phyloP scores from a whole-genome alignment of 2,797 vertebrate species.

The Valencia hispanica region DNA sequence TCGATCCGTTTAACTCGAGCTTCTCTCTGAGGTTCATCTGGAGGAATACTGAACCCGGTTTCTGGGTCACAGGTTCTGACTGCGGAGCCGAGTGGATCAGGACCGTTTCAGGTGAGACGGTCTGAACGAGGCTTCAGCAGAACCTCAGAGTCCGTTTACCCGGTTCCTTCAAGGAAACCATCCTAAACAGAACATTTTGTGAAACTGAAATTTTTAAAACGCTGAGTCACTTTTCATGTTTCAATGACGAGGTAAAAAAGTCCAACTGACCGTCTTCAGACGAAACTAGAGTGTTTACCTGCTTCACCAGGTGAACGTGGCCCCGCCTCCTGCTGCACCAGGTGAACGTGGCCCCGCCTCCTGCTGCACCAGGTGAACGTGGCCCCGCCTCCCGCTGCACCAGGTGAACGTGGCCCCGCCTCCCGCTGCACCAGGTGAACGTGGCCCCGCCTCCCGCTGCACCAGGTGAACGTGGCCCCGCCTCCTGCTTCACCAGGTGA shows the following conservation, averaged over 20 bases:
- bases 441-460: background rate
- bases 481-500: too few relatives aligned
- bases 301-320: background rate
- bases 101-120: too few relatives aligned
- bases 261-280: background rate
- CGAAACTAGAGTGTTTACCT: slow-evolving; percentile 3
- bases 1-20: background rate
- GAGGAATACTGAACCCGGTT: too few relatives aligned
- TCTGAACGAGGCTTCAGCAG: background rate
- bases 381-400: background rate
- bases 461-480: background rate
- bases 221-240: slow-evolving; percentile 2
- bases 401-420: background rate
- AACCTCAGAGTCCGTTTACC: background rate
- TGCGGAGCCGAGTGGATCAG: too few relatives aligned
- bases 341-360: background rate
- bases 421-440: too few relatives aligned
- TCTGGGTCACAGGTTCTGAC: too few relatives aligned
- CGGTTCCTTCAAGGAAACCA: background rate
- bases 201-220: background rate
- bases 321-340: too few relatives aligned
- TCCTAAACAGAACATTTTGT: background rate
- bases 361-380: too few relatives aligned
- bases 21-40: background rate
- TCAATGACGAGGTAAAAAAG: background rate